These are phyloP conservation scores for Probosciger aterrimus DNA, from an alignment of 2,113 vertebrate genomes.

Conservation along the genomic window DNA sequence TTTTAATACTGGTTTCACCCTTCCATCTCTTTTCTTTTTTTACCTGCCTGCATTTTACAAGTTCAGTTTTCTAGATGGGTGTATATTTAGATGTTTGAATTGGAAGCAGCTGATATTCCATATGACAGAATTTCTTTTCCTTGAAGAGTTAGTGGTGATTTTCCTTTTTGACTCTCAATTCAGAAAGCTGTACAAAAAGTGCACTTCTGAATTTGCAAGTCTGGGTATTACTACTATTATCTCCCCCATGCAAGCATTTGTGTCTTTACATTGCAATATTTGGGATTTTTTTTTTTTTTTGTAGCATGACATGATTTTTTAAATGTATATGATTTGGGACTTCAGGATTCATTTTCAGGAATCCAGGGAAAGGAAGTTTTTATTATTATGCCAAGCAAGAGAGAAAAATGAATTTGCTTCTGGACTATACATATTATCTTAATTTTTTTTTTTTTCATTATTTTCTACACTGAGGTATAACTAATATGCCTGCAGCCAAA, in stretches of 20 bases:
- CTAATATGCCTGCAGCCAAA: conserved; percentile 66
- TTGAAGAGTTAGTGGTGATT: neutral
- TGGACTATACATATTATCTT: conserved; percentile 60
- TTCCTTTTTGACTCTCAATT: conserved; percentile 3
- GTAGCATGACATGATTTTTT: neutral
- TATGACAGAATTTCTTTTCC: neutral
- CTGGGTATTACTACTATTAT: neutral
- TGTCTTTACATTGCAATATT: neutral
- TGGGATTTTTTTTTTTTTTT: neutral
- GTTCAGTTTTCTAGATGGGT: neutral
- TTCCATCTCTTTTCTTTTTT: conserved; percentile 2
- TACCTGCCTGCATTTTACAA: neutral
- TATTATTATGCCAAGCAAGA: neutral
- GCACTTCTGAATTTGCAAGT: neutral
- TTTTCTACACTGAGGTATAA: conserved; percentile 61
- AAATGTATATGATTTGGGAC: neutral
- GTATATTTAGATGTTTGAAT: neutral
- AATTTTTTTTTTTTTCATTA: conserved; percentile 60
- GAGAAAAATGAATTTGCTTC: conserved; percentile 34
- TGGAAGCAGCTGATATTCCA: neutral
- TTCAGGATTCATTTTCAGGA: neutral
- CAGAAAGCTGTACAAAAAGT: neutral
- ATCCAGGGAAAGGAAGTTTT: neutral
- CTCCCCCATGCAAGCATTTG: neutral
- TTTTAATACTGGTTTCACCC: neutral